Conservation (phyloP, 2,888 invertebrate species). For the Cylindroiulus punctatus region DNA sequence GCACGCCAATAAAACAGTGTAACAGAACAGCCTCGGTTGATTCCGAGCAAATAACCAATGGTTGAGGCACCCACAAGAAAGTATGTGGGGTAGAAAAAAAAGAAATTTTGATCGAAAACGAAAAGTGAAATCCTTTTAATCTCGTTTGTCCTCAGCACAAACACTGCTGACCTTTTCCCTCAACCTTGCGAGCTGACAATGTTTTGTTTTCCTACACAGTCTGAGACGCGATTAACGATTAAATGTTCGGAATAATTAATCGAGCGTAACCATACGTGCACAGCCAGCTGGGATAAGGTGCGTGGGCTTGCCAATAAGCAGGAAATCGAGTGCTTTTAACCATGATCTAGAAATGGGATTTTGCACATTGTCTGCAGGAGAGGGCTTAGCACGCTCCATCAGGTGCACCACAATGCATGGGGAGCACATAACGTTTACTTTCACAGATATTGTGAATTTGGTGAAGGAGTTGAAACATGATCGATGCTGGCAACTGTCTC, state of each 20-base stretch:
- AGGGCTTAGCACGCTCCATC: background rate
- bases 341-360: background rate
- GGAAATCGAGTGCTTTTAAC: conserved; percentile 2
- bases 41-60: background rate
- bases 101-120: background rate
- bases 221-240: conserved; percentile 9
- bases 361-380: background rate
- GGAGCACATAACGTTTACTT: background rate
- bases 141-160: conserved; percentile 16
- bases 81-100: background rate
- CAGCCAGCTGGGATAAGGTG: background rate
- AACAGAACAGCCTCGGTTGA: background rate
- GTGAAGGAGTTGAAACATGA: too few relatives aligned
- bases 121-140: conserved; percentile 42
- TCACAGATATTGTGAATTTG: too few relatives aligned
- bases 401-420: background rate
- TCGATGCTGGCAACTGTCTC: too few relatives aligned
- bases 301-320: conserved; percentile 12
- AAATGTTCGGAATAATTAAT: conserved; percentile 25
- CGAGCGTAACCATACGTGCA: conserved; percentile 16
- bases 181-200: conserved; percentile 33
- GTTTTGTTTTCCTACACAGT: conserved; percentile 16
- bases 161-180: conserved; percentile 9
- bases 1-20: background rate
- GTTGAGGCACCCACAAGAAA: background rate